phyloP scores from a whole-genome alignment of 2,888 invertebrate species.

The Timema podura region DNA sequence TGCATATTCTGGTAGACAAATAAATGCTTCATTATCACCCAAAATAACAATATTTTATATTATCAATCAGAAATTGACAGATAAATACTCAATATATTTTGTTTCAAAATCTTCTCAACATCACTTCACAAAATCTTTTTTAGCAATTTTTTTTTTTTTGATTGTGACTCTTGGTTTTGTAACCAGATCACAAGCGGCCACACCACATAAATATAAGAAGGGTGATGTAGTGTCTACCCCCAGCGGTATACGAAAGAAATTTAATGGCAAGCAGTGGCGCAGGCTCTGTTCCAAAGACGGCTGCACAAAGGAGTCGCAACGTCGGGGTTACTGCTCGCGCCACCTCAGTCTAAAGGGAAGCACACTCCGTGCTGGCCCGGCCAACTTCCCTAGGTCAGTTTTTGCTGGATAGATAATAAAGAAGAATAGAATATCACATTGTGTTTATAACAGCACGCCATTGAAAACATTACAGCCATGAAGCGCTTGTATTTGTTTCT shows the following conservation, averaged over 20 bases:
- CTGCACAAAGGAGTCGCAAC: conserved; percentile 95
- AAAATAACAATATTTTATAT: too few species aligned
- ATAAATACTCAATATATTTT: too few species aligned
- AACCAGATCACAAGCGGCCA: conserved; percentile 79
- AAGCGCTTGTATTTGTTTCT: too few species aligned
- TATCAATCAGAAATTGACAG: too few species aligned
- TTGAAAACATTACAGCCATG: too few species aligned
- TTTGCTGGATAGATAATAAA: neutral
- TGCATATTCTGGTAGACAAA: too few species aligned
- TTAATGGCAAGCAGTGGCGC: conserved; percentile 99
- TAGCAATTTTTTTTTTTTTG: conserved; percentile 15
- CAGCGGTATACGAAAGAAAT: conserved; percentile 96
- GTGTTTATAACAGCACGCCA: too few species aligned
- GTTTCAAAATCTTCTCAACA: too few species aligned
- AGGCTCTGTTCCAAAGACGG: conserved; percentile 93
- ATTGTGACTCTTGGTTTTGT: conserved; percentile 1
- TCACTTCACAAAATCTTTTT: too few species aligned
- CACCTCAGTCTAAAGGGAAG: conserved; percentile 88
- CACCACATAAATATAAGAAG: conserved; percentile 94
- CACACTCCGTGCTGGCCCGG: conserved; percentile 46
- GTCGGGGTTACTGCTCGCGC: conserved; percentile 93
- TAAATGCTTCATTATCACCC: too few species aligned
- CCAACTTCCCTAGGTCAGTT: conserved; percentile 45
- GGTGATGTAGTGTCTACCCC: conserved; percentile 94
- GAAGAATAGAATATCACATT: too few species aligned